These are phyloP conservation scores for Callyntrura sp. DNA, from an alignment of 2,888 invertebrate genomes.

Conservation along the genomic window DNA sequence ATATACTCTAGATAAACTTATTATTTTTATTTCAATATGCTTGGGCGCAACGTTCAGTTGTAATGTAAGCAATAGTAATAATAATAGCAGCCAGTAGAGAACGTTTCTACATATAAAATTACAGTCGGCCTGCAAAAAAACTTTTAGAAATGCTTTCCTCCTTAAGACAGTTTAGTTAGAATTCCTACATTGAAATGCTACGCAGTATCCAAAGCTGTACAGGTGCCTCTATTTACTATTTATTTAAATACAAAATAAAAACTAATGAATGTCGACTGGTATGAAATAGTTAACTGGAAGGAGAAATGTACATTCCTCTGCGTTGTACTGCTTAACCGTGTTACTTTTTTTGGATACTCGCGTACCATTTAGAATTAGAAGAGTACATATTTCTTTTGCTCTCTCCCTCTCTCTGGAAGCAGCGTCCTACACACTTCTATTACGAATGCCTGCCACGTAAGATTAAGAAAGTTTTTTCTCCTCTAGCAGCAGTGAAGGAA, in stretches of 20 bases:
- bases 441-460: conserved; percentile 73
- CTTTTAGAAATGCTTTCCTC: no score
- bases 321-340: background rate
- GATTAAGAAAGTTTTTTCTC: conserved; percentile 75
- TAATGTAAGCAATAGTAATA: no score
- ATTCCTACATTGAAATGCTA: no score
- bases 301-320: background rate
- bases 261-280: background rate
- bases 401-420: background rate
- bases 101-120: no score
- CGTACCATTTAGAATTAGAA: conserved; percentile 48
- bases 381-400: conserved; percentile 17
- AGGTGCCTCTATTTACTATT: no score
- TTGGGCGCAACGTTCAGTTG: no score
- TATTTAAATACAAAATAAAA: no score
- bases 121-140: no score
- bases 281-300: background rate
- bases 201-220: no score
- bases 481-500: background rate
- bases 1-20: background rate
- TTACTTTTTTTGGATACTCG: background rate
- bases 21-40: no score
- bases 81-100: no score
- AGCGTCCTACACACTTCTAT: conserved; percentile 26
- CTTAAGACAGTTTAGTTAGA: no score